Base-by-base conservation (phyloP, 2,113 vertebrate genomes). In the Ondatra zibethicus region DNA sequence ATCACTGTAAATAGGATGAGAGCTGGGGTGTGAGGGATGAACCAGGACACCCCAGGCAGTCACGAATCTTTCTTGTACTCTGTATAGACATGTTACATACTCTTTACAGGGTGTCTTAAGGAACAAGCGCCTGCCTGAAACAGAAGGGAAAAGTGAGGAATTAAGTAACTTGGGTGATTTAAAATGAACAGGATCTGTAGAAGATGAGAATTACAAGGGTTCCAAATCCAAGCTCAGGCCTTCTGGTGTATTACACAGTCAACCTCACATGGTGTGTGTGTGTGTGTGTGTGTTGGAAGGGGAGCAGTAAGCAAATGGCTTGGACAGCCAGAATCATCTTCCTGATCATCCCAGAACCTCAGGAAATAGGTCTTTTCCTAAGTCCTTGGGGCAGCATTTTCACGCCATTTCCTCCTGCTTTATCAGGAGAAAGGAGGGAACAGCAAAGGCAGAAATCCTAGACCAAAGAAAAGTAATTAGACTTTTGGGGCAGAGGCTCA, bases 291-390 rank as follows among this genome's bases (percentile, higher is more conserved):
- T 72, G 36, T 10, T 73, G 70, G 70, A 19, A 8, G n/a, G 8
- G n/a, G 21, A 4, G 58, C 58, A 58, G 87, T 91, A 84, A 80
- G 23, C 78, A 87, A 89, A 94, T 65, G 66, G 21, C 88, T 90
- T 68, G 58, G 2, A 95, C 61, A 85, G 50, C 63, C 42, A 33
- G 87, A 70, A 75, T n/a, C 42, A 78, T 82, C n/a, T 76, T 72
- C 65, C 25, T 36, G 61, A 78, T 68, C 27, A 7, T 86, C 89
- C 50, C 82, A 72, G 91, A 95, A 92, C 47, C 66, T 95, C 52
- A 87, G 73, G 92, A 97, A 96, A 95, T 84, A 84, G 65, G 84
- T 55, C 23, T 76, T 91, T 95, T 93, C 86, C 86, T 89, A 75
- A 92, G 91, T 91, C 25, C 47, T 91, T 65, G 23, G 66, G 42